A percentile compares a stretch with the other conserved stretches of the same genome.
Evolutionary conservation across 2,797 vertebrate species (phyloP).

Genomic region (Pangasius krempfi): DNA sequence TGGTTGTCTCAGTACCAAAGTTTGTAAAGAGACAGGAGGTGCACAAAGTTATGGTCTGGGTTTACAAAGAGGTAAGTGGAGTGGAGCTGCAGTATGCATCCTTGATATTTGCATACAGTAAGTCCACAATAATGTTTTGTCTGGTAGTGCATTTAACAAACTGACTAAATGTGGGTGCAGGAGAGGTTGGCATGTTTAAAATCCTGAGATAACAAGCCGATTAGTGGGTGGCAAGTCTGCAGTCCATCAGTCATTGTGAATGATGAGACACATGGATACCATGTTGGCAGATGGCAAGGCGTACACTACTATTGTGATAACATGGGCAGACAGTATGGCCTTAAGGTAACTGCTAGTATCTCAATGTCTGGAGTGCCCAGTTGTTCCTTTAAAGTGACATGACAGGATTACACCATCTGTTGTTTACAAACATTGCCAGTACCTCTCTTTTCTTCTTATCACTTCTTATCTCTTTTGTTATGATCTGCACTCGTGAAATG

Average conservation of each 20-base stretch:
- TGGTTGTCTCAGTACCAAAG: neutral
- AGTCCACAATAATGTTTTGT: neutral
- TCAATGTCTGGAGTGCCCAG: constrained; percentile 21
- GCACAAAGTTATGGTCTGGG: neutral
- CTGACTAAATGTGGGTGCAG: neutral
- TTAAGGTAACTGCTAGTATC: constrained; percentile 15
- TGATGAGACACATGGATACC: neutral
- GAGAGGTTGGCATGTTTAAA: neutral
- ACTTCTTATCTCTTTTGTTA: neutral
- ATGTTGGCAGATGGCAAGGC: neutral
- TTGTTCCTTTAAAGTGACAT: constrained; percentile 17
- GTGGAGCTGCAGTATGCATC: neutral
- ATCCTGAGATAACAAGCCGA: neutral
- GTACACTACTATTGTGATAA: constrained; percentile 16
- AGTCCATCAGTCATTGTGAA: constrained; percentile 7
- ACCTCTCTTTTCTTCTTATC: neutral
- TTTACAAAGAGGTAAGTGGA: neutral
- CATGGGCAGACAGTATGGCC: constrained; percentile 17
- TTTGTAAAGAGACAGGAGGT: neutral
- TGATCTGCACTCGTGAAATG: neutral
- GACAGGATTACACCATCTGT: constrained; percentile 25
- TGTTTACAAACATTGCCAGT: constrained; percentile 15
- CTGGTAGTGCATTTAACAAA: neutral
- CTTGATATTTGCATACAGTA: neutral
- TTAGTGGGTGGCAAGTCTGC: neutral